These are phyloP conservation scores for Tridacna crocea DNA, from an alignment of 2,888 invertebrate species.

Conservation along the genomic window DNA sequence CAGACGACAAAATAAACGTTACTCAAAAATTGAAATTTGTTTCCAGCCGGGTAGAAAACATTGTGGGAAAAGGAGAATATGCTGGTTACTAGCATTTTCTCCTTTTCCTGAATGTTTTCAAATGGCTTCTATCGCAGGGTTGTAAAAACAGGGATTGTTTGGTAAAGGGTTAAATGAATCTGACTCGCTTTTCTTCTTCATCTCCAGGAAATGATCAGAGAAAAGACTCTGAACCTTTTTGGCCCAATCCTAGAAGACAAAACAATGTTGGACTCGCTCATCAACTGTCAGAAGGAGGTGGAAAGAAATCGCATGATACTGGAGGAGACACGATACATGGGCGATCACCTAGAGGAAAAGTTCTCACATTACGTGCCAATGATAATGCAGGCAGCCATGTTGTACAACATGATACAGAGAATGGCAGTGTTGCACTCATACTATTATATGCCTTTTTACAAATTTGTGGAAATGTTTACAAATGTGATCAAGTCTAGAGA, in stretches of 20 bases:
- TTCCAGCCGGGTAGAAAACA: no score
- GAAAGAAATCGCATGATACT: conserved; percentile 78
- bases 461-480: conserved; percentile 77
- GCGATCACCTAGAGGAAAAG: conserved; percentile 80
- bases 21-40: no score
- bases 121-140: no score
- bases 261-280: conserved; percentile 80
- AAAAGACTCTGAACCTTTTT: conserved; percentile 79
- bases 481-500: conserved; percentile 75
- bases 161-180: no score
- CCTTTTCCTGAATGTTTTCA: no score
- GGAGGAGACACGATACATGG: conserved; percentile 80
- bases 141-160: no score
- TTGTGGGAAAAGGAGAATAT: no score
- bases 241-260: conserved; percentile 81
- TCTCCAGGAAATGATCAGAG: conserved; percentile 78
- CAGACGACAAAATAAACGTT: no score
- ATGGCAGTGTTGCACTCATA: conserved; percentile 78
- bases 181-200: no score
- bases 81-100: no score
- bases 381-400: conserved; percentile 79
- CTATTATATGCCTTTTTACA: conserved; percentile 80
- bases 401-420: conserved; percentile 79
- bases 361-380: conserved; percentile 79
- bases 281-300: conserved; percentile 78